Conservation (phyloP, 1,140 invertebrate species). For the Bombus ignitus region DNA sequence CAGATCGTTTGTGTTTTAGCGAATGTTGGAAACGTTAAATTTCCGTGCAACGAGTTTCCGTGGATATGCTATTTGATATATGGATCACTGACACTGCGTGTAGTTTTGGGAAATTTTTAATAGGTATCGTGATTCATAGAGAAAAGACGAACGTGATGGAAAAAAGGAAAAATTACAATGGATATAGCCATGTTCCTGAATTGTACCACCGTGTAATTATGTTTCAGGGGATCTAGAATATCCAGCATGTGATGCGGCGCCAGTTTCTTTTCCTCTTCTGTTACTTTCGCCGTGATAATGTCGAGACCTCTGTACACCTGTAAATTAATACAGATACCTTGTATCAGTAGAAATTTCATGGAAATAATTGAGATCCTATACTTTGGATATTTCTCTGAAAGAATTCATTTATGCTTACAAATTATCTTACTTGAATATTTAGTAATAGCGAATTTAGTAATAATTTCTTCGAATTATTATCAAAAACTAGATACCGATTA, state of each 20-base stretch:
- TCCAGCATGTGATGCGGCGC: conserved; percentile 96
- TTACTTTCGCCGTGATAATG: conserved; percentile 98
- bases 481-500: too few species aligned
- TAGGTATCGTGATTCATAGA: neutral
- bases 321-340: conserved; percentile 61
- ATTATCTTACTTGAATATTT: too few species aligned
- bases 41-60: neutral
- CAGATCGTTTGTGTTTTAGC: too few species aligned
- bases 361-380: too few species aligned
- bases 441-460: too few species aligned
- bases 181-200: conserved; percentile 92
- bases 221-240: conserved; percentile 90
- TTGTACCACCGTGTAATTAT: conserved; percentile 91
- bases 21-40: neutral
- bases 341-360: neutral
- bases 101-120: neutral
- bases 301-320: conserved; percentile 97
- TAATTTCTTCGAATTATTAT: too few species aligned
- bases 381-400: too few species aligned
- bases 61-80: neutral
- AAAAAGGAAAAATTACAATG: conserved; percentile 86
- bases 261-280: conserved; percentile 88
- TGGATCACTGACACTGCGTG: neutral
- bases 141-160: neutral
- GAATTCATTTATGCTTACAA: too few species aligned